Evolutionary conservation across 1,140 invertebrate species (phyloP).

Genomic region (Drosophila hydei): DNA sequence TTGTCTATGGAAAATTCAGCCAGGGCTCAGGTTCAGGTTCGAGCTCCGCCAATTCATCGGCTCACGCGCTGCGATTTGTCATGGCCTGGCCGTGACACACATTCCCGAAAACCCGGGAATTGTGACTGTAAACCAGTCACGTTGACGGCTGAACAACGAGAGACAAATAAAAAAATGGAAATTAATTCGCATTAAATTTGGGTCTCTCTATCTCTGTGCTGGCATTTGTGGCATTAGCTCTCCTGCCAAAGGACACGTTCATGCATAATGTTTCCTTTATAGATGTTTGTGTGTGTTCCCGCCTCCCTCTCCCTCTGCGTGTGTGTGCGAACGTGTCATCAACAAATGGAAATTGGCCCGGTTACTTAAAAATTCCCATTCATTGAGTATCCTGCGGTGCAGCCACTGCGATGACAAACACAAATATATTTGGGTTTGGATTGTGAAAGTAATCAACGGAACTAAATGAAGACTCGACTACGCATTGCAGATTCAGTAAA

Average conservation of each 20-base stretch:
- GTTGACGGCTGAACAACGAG: constrained; percentile 26
- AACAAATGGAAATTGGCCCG: constrained; percentile 47
- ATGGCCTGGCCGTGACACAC: constrained; percentile 75
- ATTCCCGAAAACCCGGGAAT: constrained; percentile 30
- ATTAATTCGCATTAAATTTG: constrained; percentile 76
- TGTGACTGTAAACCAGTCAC: constrained; percentile 40
- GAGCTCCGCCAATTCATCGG: constrained; percentile 49
- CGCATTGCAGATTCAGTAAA: not conserved
- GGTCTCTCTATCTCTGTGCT: constrained; percentile 21
- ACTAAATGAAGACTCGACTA: constrained; percentile 3
- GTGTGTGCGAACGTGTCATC: constrained; percentile 48
- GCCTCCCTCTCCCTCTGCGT: not conserved
- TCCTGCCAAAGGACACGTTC: constrained; percentile 72
- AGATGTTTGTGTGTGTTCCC: not conserved
- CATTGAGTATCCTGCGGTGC: constrained; percentile 47
- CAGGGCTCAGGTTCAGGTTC: no score
- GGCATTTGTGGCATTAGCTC: constrained; percentile 60
- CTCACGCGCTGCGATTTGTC: constrained; percentile 76
- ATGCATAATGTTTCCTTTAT: constrained; percentile 37
- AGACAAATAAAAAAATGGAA: constrained; percentile 47
- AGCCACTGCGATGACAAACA: constrained; percentile 8
- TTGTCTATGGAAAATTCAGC: constrained; percentile 49
- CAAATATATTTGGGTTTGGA: constrained; percentile 11
- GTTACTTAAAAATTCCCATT: constrained; percentile 38
- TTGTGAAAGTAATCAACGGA: constrained; percentile 13